Conservation (phyloP, 2,113 vertebrate species). For the Brachirus orientalis region DNA sequence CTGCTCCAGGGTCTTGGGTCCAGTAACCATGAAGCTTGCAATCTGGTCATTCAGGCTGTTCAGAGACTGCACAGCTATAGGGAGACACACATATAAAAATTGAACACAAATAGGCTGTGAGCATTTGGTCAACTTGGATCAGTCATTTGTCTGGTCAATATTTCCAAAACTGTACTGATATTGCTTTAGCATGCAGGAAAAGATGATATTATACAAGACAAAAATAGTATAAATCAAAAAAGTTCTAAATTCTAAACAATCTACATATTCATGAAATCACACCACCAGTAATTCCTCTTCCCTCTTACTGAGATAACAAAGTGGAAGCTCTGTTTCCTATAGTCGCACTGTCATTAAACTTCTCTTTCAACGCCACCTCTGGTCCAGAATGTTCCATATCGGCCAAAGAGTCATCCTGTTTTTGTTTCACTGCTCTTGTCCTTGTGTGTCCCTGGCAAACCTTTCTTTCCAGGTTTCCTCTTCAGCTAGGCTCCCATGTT, state of each 20-base stretch:
- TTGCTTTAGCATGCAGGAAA: background rate
- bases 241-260: background rate
- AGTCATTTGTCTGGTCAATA: constrained; percentile 1
- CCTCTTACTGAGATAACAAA: constrained; percentile 38
- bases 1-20: constrained; percentile 85
- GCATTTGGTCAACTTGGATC: too few species aligned
- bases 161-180: background rate
- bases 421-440: constrained; percentile 71
- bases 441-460: constrained; percentile 56
- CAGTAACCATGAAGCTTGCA: constrained; percentile 89
- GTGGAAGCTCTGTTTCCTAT: constrained; percentile 44
- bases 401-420: constrained; percentile 73
- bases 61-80: constrained; percentile 88
- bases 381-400: constrained; percentile 65
- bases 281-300: constrained; percentile 11
- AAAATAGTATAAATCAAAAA: constrained; percentile 13
- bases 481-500: constrained; percentile 44
- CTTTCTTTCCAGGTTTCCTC: constrained; percentile 68
- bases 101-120: background rate
- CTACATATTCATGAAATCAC: constrained; percentile 5
- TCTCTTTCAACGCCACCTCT: constrained; percentile 47
- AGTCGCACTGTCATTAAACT: constrained; percentile 55
- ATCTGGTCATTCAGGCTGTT: constrained; percentile 94
- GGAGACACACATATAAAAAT: constrained; percentile 34
- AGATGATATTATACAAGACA: background rate